Conservation (phyloP, 2,113 vertebrate species). For the Nannospalax galili region DNA sequence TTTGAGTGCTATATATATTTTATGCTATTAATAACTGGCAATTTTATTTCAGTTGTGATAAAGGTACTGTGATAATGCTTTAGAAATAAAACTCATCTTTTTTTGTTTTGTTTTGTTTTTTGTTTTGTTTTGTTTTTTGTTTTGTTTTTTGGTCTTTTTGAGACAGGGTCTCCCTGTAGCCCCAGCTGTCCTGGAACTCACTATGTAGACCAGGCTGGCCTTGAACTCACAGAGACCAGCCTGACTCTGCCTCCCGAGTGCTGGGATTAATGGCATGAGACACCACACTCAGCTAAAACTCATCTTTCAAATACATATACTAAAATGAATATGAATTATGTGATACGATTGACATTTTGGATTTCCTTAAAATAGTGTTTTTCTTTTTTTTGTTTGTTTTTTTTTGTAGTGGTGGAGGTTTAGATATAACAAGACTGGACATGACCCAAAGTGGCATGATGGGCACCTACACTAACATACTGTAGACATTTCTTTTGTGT, state of each 20-base stretch:
- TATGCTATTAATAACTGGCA: background rate
- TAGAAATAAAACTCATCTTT: background rate
- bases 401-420: background rate
- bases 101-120: no score
- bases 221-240: no score
- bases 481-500: background rate
- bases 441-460: background rate
- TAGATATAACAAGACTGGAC: background rate
- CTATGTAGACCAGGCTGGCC: no score
- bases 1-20: background rate
- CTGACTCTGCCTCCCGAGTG: no score
- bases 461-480: background rate
- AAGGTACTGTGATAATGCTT: background rate
- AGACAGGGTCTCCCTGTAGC: no score
- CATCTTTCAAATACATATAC: no score
- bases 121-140: no score
- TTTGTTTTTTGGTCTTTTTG: no score
- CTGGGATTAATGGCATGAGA: no score
- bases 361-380: background rate
- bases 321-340: background rate
- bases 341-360: background rate
- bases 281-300: no score
- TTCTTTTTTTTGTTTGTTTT: no score
- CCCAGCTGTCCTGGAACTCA: no score
- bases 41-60: constrained; percentile 13